phyloP scores from a whole-genome alignment of 2,888 invertebrate genomes.

The Pristionchus mayeri region DNA sequence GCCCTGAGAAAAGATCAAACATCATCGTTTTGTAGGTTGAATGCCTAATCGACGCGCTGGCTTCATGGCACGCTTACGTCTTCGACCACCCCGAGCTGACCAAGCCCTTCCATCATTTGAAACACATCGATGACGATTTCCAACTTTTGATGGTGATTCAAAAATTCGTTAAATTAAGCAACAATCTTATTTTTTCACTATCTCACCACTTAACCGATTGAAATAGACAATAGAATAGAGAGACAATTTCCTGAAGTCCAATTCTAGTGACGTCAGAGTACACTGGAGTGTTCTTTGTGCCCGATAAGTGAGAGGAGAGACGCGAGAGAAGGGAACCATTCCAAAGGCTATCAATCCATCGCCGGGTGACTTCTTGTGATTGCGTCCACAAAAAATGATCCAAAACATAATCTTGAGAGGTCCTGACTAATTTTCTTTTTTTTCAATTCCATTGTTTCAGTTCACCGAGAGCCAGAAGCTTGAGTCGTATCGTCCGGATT shows the following conservation, averaged over 20 bases:
- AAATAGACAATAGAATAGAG: too few relatives aligned
- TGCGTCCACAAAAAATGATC: too few relatives aligned
- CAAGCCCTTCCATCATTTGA: conserved; percentile 24
- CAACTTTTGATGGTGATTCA: conserved; percentile 6
- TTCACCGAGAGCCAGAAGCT: conserved; percentile 20
- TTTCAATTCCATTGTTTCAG: conserved; percentile 31
- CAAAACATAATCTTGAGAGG: too few relatives aligned
- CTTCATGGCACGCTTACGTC: conserved; percentile 15
- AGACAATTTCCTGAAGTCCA: too few relatives aligned
- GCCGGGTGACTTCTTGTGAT: background rate
- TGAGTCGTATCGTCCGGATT: conserved; percentile 28
- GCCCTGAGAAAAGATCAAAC: too few relatives aligned
- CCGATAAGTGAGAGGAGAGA: background rate
- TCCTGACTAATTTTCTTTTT: too few relatives aligned
- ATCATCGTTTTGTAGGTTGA: too few relatives aligned
- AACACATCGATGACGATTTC: conserved; percentile 21
- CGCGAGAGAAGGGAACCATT: conserved; percentile 10
- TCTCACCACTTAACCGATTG: too few relatives aligned
- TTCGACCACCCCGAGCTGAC: conserved; percentile 8
- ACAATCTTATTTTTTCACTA: too few relatives aligned
- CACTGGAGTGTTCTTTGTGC: background rate
- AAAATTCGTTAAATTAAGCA: too few relatives aligned
- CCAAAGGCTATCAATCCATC: background rate
- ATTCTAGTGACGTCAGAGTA: background rate
- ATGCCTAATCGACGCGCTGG: conserved; percentile 21